Evolutionary conservation across 2,888 invertebrate species (phyloP), one percentile per base, ranked within the genome.

Genomic region (Latrodectus elegans): DNA sequence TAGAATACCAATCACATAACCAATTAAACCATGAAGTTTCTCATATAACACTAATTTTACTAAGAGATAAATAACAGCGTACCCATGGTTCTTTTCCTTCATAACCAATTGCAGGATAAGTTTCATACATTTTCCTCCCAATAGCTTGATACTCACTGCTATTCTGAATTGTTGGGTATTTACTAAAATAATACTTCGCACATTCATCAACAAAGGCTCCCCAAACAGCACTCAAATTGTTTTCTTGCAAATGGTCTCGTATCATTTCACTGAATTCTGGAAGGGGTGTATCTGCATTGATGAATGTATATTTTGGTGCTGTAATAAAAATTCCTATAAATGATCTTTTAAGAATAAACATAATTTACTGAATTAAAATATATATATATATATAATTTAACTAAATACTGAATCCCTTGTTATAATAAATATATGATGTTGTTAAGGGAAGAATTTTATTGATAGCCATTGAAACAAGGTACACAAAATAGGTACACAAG

Each of bases 31-130:
- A 38, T 38, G 38, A 38, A 38, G 38, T 38, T 38, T 38, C 4
- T 38, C 4, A 38, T 0, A 38, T 38, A 38, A 38, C 6, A 38
- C 6, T 38, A 38, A 38, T 38, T 38, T 38, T 6, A 38, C 4
- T 38, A 38, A 38, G 3, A 38, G 38, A 38, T 38, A 38, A 4
- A 6, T 6, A 55, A 78, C 38, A 52, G 6, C 81, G 67, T 75
- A 88, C 88, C 88, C 88, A 88, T 10, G 88, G 88, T 60, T 88
- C 88, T 55, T 88, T 88, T 15, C 88, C 88, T 52, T 83, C 84
- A 55, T 52, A 80, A 49, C 64, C 76, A 65, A 88, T 88, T 38
- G 55, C 52, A 26, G 88, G 84, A 67, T 80, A 88, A 15, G 15
- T 55, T n/a, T 60, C 64, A 65, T 76, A 88, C 88, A 88, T 88